Percentiles rank a stretch among this genome's conserved stretches.
Evolutionary conservation across 2,797 vertebrate genomes (phyloP).

Genomic region (Thunnus albacares): DNA sequence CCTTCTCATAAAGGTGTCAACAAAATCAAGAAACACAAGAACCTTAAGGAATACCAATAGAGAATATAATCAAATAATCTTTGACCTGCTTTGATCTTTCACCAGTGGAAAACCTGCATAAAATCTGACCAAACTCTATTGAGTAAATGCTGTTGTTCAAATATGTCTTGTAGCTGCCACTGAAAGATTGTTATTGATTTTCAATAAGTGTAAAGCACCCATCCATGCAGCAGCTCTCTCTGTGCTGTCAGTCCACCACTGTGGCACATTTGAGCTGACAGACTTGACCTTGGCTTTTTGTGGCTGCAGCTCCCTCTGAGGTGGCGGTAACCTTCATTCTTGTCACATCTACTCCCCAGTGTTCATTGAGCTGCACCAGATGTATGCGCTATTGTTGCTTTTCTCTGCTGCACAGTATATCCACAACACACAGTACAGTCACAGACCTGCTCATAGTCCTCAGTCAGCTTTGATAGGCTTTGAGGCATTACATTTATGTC

Average conservation of each 20-base stretch:
- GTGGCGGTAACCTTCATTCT: conserved; percentile 57
- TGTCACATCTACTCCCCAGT: conserved; percentile 63
- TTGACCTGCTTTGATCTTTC: conserved; percentile 48
- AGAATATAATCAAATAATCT: conserved; percentile 23
- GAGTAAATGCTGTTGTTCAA: conserved; percentile 67
- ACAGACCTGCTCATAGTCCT: conserved; percentile 18
- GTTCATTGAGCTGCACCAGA: conserved; percentile 52
- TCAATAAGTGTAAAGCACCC: conserved; percentile 79
- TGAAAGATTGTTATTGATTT: conserved; percentile 87
- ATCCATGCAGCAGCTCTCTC: conserved; percentile 65
- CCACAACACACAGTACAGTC: conserved; percentile 21
- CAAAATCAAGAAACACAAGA: neutral
- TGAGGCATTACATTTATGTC: conserved; percentile 51
- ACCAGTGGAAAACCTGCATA: conserved; percentile 47
- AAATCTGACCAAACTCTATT: conserved; percentile 53
- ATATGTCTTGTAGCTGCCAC: conserved; percentile 68
- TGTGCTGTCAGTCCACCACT: conserved; percentile 69
- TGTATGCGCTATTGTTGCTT: conserved; percentile 52
- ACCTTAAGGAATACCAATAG: neutral
- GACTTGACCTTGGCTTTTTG: conserved; percentile 76
- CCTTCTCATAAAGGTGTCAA: neutral
- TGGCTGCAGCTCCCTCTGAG: conserved; percentile 49
- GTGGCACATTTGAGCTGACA: conserved; percentile 63
- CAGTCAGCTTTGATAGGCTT: conserved; percentile 39
- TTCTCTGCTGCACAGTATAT: conserved; percentile 14